A percentile compares a stretch with the other conserved stretches of the same genome.
Conservation (phyloP, 2,888 invertebrate species). For the Euclidia mi region DNA sequence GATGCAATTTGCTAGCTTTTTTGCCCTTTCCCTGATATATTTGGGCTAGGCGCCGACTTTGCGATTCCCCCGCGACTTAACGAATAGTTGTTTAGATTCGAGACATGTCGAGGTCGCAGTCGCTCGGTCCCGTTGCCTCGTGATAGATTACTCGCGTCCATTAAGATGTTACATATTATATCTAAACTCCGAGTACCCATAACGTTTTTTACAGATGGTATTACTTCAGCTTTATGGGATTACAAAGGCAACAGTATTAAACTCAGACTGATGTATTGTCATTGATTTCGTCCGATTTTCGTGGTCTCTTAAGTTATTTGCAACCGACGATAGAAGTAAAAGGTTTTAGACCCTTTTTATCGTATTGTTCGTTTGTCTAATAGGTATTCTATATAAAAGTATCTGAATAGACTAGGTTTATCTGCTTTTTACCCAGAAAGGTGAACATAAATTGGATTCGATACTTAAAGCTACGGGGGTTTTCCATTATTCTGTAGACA, state of each 20-base stretch:
- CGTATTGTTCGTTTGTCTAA: constrained; percentile 28
- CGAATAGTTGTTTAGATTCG: constrained; percentile 54
- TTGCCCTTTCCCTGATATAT: constrained; percentile 48
- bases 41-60: constrained; percentile 45
- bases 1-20: constrained; percentile 59
- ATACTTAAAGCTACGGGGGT: constrained; percentile 1
- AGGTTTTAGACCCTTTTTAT: constrained; percentile 18
- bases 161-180: constrained; percentile 47
- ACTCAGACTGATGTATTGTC: constrained; percentile 45
- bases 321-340: constrained; percentile 23
- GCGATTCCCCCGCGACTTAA: constrained; percentile 54
- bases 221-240: constrained; percentile 44
- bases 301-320: constrained; percentile 37
- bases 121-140: constrained; percentile 22
- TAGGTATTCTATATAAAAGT: constrained; percentile 12
- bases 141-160: constrained; percentile 59
- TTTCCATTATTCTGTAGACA: not conserved
- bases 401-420: not conserved
- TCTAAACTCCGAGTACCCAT: constrained; percentile 16
- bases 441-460: constrained; percentile 1
- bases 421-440: not conserved
- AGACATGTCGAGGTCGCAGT: constrained; percentile 46
- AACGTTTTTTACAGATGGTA: constrained; percentile 34
- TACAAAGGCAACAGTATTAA: constrained; percentile 50
- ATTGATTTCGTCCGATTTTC: constrained; percentile 45